Evolutionary conservation across 2,888 invertebrate genomes (phyloP).

Genomic region (Parnassius mnemosyne): DNA sequence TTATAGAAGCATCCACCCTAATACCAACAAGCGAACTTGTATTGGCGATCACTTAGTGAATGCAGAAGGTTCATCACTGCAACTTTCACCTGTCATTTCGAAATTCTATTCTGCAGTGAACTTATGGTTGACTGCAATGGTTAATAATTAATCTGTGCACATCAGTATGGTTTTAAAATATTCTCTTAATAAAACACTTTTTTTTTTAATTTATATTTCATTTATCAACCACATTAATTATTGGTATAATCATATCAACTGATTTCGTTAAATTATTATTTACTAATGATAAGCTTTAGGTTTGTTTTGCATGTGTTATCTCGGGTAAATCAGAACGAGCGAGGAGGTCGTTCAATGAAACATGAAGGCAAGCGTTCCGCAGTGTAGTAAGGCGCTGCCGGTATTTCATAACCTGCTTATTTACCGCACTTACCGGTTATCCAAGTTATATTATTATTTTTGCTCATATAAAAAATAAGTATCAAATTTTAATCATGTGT

Average conservation of each 20-base stretch:
- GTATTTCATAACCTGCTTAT: constrained; percentile 14
- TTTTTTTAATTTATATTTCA: too few species aligned
- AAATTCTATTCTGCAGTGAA: too few species aligned
- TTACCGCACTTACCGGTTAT: constrained; percentile 11
- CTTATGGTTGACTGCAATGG: too few species aligned
- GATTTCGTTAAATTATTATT: constrained; percentile 14
- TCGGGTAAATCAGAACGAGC: constrained; percentile 2
- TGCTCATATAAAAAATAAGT: background rate
- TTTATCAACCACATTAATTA: background rate
- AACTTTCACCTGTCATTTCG: too few species aligned
- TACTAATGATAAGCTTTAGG: constrained; percentile 21
- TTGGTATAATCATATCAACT: constrained; percentile 9
- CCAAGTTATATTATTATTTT: background rate
- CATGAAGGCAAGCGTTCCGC: constrained; percentile 6
- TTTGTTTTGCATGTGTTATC: constrained; percentile 17
- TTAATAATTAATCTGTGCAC: too few species aligned
- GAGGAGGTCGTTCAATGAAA: constrained; percentile 10
- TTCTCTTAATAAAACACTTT: too few species aligned
- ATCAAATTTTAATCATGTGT: background rate
- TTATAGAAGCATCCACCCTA: too few species aligned
- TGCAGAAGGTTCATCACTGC: too few species aligned
- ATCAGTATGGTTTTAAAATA: too few species aligned
- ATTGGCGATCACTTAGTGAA: too few species aligned
- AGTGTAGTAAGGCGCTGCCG: background rate
- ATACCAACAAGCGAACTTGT: too few species aligned